Base-by-base conservation (phyloP, 1,140 invertebrate genomes). In the Pseudobourletiella spinata region DNA sequence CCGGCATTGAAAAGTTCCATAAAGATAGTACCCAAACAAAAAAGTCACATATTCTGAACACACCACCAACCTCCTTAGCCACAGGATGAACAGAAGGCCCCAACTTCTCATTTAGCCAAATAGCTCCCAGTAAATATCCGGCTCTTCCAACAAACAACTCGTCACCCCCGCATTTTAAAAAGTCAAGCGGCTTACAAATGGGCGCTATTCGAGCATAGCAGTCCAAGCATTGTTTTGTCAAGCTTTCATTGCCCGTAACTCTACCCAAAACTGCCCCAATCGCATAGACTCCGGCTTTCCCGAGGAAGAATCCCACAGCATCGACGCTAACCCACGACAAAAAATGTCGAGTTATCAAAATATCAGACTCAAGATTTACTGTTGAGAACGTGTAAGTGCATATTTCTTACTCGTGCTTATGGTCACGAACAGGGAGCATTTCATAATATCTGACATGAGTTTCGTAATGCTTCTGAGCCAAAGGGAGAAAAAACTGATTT, bases 71-170 rank as follows among this genome's bases (percentile, higher is more conserved):
- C 24, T 48, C 24, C 22, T 48, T 25, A 11, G 46, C 8, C 22
- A 48, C 46, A 20, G 6, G 6, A 48, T 11, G 24, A 22, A 74
- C 78, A 57, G 80, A 8, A 39, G n/a, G 32, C 8, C 32, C 32
- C 50, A 85, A 73, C 59, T 82, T 78, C 67, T 82, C 78, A 44
- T 81, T 79, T 1, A 91, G 72, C 83, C 85, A 87, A 25, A 89
- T 71, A 20, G 82, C 79, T n/a, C 86, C 88, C 70, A 81, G 82
- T 1, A 92, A 71, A 70, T 87, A 91, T 1, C 89, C 88, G 39
- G 88, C 82, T 62, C 89, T 78, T 0, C 89, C 89, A 3, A 91
- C 87, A 69, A 91, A 84, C 20, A 91, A 77, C 73, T 92, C 89
- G 76, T 92, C 88, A 28, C 85, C 85, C 25, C 88, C 89, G 75